A percentile compares a stretch with the other conserved stretches of the same genome.
Evolutionary conservation across 2,888 invertebrate genomes (phyloP).

Genomic region (Nomada hirtipes): DNA sequence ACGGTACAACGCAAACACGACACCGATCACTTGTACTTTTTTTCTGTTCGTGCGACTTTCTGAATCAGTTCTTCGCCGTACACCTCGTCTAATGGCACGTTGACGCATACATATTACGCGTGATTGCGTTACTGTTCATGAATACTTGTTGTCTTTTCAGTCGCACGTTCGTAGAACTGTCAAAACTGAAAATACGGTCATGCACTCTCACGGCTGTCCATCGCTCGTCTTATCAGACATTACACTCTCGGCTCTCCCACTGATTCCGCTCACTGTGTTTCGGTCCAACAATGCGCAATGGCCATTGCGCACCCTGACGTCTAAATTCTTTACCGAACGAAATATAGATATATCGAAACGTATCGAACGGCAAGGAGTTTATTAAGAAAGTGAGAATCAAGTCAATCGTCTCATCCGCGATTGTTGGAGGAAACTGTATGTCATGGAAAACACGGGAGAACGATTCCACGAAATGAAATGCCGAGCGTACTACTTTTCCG

Average conservation of each 20-base stretch:
- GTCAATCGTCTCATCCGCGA: slow-evolving; percentile 9
- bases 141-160: slow-evolving; percentile 8
- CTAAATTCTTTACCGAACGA: slow-evolving; percentile 19
- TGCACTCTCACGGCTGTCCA: slow-evolving; percentile 75
- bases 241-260: slow-evolving; percentile 74
- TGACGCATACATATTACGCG: slow-evolving; percentile 37
- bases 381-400: slow-evolving; percentile 1
- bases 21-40: slow-evolving; percentile 60
- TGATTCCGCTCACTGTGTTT: slow-evolving; percentile 56
- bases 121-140: slow-evolving; percentile 21
- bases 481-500: slow-evolving; percentile 60
- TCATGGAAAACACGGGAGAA: slow-evolving; percentile 13
- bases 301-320: slow-evolving; percentile 50
- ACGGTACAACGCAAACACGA: slow-evolving; percentile 49
- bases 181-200: slow-evolving; percentile 71
- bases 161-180: slow-evolving; percentile 64
- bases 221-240: slow-evolving; percentile 79
- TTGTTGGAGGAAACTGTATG: slow-evolving; percentile 25
- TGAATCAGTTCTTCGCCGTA: slow-evolving; percentile 41
- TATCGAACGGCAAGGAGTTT: slow-evolving; percentile 20
- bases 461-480: slow-evolving; percentile 32
- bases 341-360: slow-evolving; percentile 20
- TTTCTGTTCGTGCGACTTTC: slow-evolving; percentile 52
- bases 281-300: slow-evolving; percentile 68
- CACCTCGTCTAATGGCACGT: slow-evolving; percentile 38